Evolutionary conservation across 2,888 invertebrate species (phyloP), one percentile per base, ranked within the genome.

Genomic region (Drosophila percnosoma): DNA sequence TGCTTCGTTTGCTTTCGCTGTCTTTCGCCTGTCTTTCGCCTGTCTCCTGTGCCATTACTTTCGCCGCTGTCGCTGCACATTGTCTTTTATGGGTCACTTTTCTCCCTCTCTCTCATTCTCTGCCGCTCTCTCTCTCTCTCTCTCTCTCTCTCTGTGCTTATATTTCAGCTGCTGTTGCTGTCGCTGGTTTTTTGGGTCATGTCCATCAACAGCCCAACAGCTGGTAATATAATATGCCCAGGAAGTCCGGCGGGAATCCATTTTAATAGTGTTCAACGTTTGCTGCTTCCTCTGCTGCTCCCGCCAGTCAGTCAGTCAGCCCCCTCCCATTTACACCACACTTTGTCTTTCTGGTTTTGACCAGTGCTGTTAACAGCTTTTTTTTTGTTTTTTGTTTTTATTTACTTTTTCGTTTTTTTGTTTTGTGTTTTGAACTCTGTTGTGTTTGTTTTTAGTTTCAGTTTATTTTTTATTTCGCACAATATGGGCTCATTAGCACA

Each of bases 191-290:
- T 84, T 78, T 82, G 85, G 85, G 85, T 86, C 85, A 86, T 86
- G 85, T 86, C 88, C 90, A 87, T 89, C 86, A 85, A 31, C 40
- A 38, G 77, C 68, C 73, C 68, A 84, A 80, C 82, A 78, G 74
- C 86, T 83, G 80, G 87, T 89, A 87, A 87, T 78, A 74, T 75
- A 87, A 87, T 89, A 89, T 74, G 76, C 67, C 73, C 89, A 90
- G 87, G 87, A 87, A 87, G 90, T 87, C 87, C 87, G 87, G 89
- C 82, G 90, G 89, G 87, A 87, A 89, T 90, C 87, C 89, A 87
- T 89, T 90, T 87, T 90, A 87, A 86, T 88, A 88, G 90, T 80
- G 77, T 55, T 69, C 73, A 68, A 38, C 71, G 63, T 59, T 70
- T 42, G 66, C 52, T 51, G 52, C 63, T 53, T 62, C 68, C 53